Base-by-base conservation (phyloP, 2,113 vertebrate species). In the Hydrolagus affinis region DNA sequence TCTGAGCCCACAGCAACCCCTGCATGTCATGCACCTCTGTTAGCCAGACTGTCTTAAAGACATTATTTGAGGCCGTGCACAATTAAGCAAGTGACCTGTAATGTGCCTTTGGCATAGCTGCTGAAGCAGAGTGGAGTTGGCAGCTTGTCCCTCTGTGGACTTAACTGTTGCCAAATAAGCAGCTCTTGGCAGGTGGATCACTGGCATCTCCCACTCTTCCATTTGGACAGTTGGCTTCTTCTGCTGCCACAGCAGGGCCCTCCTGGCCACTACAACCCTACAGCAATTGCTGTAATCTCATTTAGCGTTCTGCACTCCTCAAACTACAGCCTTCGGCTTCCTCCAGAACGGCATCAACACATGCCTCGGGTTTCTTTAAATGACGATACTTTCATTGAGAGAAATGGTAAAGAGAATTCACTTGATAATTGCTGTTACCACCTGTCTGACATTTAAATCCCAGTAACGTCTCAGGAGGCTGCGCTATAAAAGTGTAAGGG, bases 351-450 rank as follows among this genome's bases (percentile, higher is more conserved):
- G 88, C 87, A 85, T 90, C 77, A 85, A 80, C 83, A 73, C 86
- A 86, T 90, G 87, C 62, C 4, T 85, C 92, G 92, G 88, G 89
- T 89, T 90, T 89, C 90, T 87, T 88, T 10, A 87, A 90, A 90
- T 91, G 90, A 91, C 93, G 91, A 91, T 91, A 88, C n/a, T 86
- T 90, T 91, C 89, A 89, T 92, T 93, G 32, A 90, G 75, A 88
- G 87, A 86, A 88, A 88, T 89, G 89, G 89, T 85, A 89, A 88
- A 92, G 90, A 86, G 25, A 64, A 21, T 28, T 11, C 28, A 19
- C 66, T 68, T 32, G 57, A 64, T 0, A 60, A n/a, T 19, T 7
- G 56, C 8, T 14, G 9, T 83, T 30, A 12, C 17, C 32, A 1
- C 15, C 28, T 28, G 17, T 28, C 11, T 62, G 59, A 25, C 32